A percentile compares a stretch with the other conserved stretches of the same genome.
These are phyloP conservation scores for Chelonus insularis DNA, from an alignment of 1,140 invertebrate genomes.

Conservation along the genomic window DNA sequence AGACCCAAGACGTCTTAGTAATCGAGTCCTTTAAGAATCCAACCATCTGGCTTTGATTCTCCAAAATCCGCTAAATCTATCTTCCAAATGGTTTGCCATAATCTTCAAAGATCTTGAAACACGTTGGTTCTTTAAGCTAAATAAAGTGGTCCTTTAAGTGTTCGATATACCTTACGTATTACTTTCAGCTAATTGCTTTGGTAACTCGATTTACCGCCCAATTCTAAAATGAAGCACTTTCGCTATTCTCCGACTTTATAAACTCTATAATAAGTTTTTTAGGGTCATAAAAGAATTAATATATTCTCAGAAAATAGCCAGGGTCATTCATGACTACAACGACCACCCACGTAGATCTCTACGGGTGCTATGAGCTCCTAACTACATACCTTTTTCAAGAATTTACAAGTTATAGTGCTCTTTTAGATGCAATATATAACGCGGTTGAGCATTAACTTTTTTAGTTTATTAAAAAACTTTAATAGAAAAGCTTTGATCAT, in stretches of 20 bases:
- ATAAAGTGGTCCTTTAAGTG: constrained; percentile 14
- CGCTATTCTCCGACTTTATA: background rate
- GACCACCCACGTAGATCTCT: background rate
- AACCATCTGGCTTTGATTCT: background rate
- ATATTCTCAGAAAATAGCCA: background rate
- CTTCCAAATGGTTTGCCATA: background rate
- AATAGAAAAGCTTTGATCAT: too few species aligned
- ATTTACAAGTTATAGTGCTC: too few species aligned
- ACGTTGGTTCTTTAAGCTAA: constrained; percentile 8
- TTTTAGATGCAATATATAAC: too few species aligned
- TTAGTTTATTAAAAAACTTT: too few species aligned
- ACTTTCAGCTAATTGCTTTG: constrained; percentile 9
- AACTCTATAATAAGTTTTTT: background rate
- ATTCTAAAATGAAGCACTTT: background rate
- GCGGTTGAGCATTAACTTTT: too few species aligned
- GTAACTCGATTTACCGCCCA: constrained; percentile 5
- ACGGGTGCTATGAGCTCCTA: too few species aligned
- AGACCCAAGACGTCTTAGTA: background rate
- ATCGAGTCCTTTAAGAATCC: background rate
- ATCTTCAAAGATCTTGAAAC: background rate
- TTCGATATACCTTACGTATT: constrained; percentile 1
- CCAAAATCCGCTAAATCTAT: background rate
- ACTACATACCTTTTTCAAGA: background rate
- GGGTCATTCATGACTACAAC: background rate
- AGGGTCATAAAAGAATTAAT: constrained; percentile 7